Percentiles rank a stretch among this genome's conserved stretches.
phyloP scores from a whole-genome alignment of 1,140 invertebrate species.

The Andrena cerasifolii region DNA sequence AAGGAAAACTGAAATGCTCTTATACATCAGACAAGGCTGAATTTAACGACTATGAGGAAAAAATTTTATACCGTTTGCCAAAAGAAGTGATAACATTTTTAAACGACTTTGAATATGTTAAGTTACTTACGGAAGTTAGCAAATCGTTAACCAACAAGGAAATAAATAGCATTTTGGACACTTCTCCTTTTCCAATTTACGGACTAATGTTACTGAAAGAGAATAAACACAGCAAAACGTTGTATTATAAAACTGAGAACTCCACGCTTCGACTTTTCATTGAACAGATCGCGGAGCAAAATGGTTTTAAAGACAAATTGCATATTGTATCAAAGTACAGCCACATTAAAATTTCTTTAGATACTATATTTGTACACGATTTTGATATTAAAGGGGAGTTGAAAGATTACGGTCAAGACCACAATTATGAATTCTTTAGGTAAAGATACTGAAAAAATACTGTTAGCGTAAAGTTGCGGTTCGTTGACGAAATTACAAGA shows the following conservation, averaged over 20 bases:
- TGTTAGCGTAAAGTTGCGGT: slow-evolving; percentile 33
- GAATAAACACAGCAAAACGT: slow-evolving; percentile 58
- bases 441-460: slow-evolving; percentile 38
- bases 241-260: slow-evolving; percentile 71
- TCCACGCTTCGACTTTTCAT: slow-evolving; percentile 59
- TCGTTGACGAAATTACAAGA: slow-evolving; percentile 42
- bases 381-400: slow-evolving; percentile 75
- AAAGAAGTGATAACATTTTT: slow-evolving; percentile 82
- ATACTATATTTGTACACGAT: slow-evolving; percentile 71
- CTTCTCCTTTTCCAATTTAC: slow-evolving; percentile 76
- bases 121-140: slow-evolving; percentile 61
- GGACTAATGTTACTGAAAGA: slow-evolving; percentile 72
- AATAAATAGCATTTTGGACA: slow-evolving; percentile 72
- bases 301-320: slow-evolving; percentile 58
- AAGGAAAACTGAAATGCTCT: slow-evolving; percentile 79
- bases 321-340: slow-evolving; percentile 57
- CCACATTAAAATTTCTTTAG: slow-evolving; percentile 60
- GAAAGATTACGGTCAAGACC: slow-evolving; percentile 67
- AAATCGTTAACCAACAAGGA: slow-evolving; percentile 56
- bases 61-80: slow-evolving; percentile 70
- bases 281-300: slow-evolving; percentile 64
- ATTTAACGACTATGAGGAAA: slow-evolving; percentile 44
- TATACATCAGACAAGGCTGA: slow-evolving; percentile 54
- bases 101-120: slow-evolving; percentile 82
- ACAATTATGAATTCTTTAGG: slow-evolving; percentile 66